Conservation (phyloP, 2,113 vertebrate species). For the Bubo blakistoni region DNA sequence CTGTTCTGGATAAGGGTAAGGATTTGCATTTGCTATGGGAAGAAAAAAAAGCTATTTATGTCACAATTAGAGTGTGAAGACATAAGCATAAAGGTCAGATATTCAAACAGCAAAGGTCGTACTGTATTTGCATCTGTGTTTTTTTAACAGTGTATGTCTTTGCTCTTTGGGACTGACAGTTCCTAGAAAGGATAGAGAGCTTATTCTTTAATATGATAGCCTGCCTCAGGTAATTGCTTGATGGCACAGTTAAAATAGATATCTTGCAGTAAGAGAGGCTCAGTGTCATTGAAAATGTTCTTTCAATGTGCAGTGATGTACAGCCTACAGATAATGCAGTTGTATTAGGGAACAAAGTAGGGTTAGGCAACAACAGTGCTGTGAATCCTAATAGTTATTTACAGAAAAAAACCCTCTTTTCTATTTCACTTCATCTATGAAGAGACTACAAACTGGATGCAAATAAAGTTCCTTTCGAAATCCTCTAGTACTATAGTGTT, state of each 20-base stretch:
- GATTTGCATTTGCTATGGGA: not conserved
- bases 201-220: not conserved
- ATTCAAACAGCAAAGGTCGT: not conserved
- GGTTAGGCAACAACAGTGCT: not conserved
- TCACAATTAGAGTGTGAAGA: not conserved
- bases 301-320: not conserved
- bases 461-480: conserved; percentile 1
- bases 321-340: not conserved
- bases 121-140: not conserved
- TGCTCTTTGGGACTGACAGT: not conserved
- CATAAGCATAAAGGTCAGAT: not conserved
- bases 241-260: not conserved
- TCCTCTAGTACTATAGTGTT: not conserved
- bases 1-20: not conserved
- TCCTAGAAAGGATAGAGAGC: not conserved
- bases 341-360: not conserved
- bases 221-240: conserved; percentile 24
- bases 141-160: not conserved
- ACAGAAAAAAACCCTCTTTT: not conserved
- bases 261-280: not conserved
- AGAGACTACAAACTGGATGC: not conserved
- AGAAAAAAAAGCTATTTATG: not conserved
- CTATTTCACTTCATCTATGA: no score
- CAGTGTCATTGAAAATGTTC: not conserved
- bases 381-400: not conserved